Evolutionary conservation across 2,113 vertebrate species (phyloP).

Genomic region (Nannospalax galili): DNA sequence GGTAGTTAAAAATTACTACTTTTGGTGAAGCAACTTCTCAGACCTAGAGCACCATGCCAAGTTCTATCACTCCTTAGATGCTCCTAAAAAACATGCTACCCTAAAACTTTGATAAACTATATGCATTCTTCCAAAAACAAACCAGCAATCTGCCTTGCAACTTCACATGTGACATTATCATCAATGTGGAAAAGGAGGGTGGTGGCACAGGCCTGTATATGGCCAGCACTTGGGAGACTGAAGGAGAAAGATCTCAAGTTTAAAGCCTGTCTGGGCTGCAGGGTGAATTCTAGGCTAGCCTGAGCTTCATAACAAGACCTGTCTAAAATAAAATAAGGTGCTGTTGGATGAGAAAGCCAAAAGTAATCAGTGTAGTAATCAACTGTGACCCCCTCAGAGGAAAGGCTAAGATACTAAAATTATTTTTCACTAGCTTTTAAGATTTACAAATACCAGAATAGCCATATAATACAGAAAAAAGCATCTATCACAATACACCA

Average conservation of each 20-base stretch:
- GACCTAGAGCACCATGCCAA: background rate
- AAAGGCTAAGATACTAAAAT: background rate
- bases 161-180: background rate
- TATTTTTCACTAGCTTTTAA: slow-evolving; percentile 1
- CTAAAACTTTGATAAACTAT: slow-evolving; percentile 13
- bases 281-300: background rate
- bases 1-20: slow-evolving; percentile 10
- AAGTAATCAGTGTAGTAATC: background rate
- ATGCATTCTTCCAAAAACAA: slow-evolving; percentile 31
- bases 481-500: background rate
- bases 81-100: background rate
- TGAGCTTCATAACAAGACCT: background rate
- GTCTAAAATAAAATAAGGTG: background rate
- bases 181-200: background rate
- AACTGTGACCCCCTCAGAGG: background rate
- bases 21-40: background rate
- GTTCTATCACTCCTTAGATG: background rate
- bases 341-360: background rate
- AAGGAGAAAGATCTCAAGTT: background rate
- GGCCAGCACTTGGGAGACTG: background rate
- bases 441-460: slow-evolving; percentile 29
- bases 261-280: background rate
- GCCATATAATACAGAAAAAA: slow-evolving; percentile 18
- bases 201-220: background rate
- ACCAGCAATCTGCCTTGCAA: slow-evolving; percentile 3